Conservation (phyloP, 2,797 vertebrate genomes). For the Atherinosoma microstoma region DNA sequence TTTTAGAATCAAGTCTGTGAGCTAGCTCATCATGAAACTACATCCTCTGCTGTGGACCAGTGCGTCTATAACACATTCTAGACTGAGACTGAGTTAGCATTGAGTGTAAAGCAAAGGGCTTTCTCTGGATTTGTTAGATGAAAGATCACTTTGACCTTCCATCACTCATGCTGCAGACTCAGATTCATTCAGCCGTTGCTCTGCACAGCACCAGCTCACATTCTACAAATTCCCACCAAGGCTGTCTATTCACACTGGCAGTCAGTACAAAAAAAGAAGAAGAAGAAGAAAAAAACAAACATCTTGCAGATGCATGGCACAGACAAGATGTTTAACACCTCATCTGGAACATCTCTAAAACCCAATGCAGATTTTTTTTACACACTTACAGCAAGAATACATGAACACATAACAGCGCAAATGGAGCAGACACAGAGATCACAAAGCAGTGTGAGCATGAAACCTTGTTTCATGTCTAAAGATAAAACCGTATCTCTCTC, state of each 20-base stretch:
- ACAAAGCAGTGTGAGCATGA: background rate
- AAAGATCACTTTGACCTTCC: slow-evolving; percentile 58
- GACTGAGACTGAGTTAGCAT: background rate
- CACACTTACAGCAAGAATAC: background rate
- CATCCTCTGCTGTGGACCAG: background rate
- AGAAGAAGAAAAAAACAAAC: slow-evolving; percentile 25
- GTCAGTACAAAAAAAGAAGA: slow-evolving; percentile 2
- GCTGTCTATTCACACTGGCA: slow-evolving; percentile 12
- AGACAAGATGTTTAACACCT: background rate
- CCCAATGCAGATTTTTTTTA: background rate
- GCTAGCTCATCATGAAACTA: background rate
- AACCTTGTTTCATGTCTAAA: background rate
- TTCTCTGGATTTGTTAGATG: slow-evolving; percentile 36
- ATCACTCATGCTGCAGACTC: slow-evolving; percentile 16
- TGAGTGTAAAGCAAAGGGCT: slow-evolving; percentile 17
- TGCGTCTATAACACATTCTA: background rate
- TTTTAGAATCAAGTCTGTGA: too few relatives aligned
- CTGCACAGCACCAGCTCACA: slow-evolving; percentile 36
- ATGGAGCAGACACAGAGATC: slow-evolving; percentile 1
- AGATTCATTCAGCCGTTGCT: slow-evolving; percentile 24
- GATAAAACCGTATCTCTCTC: slow-evolving; percentile 1
- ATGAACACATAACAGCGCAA: background rate
- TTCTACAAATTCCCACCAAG: background rate
- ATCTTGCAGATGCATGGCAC: background rate
- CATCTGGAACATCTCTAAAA: background rate